Evolutionary conservation across 2,113 vertebrate species (phyloP).

Genomic region (Heloderma charlesbogerti): DNA sequence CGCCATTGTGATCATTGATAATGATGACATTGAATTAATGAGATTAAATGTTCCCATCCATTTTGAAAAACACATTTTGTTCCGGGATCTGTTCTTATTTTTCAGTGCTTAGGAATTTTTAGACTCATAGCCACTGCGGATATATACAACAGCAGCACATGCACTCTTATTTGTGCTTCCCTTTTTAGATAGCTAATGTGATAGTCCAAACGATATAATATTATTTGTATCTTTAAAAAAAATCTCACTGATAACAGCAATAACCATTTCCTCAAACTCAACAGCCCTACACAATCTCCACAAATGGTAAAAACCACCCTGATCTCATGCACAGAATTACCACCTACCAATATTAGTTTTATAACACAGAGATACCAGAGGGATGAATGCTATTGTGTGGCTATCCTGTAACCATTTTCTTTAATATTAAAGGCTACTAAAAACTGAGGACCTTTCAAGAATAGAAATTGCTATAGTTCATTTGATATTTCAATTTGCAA

Average conservation of each 20-base stretch:
- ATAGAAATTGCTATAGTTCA: neutral
- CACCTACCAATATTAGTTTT: neutral
- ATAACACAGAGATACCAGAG: neutral
- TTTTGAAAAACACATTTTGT: neutral
- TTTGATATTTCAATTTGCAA: constrained; percentile 3
- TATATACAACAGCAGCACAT: neutral
- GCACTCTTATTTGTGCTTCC: neutral
- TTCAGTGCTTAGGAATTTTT: neutral
- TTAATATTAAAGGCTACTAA: neutral
- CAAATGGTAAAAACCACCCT: neutral
- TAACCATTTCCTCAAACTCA: neutral
- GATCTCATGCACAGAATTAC: neutral
- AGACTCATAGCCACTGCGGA: neutral
- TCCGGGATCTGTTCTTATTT: neutral
- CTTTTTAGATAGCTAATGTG: neutral
- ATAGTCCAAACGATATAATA: neutral
- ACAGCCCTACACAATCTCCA: neutral
- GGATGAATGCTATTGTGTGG: neutral
- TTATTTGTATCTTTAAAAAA: neutral
- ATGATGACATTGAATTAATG: neutral
- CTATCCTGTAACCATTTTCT: neutral
- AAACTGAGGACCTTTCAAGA: neutral
- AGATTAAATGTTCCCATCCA: neutral
- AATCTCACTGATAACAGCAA: neutral
- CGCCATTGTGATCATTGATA: neutral